Percentiles rank a stretch among this genome's conserved stretches.
phyloP scores from a whole-genome alignment of 2,888 invertebrate species.

The Anorthoa munda region DNA sequence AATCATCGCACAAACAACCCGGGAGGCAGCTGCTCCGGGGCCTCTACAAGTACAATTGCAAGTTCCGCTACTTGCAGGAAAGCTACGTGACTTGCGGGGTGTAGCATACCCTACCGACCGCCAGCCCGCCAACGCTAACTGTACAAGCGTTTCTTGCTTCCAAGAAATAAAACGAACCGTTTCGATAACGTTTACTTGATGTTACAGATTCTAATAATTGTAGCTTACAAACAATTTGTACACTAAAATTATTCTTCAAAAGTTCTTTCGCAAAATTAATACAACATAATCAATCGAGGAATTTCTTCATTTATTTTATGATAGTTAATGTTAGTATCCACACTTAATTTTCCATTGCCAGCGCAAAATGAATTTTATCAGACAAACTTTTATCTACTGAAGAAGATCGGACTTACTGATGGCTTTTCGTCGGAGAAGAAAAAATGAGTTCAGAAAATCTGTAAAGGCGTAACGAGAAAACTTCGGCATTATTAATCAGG shows the following conservation, averaged over 20 bases:
- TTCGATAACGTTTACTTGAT: conserved; percentile 33
- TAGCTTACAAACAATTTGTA: conserved; percentile 17
- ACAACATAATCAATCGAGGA: conserved; percentile 28
- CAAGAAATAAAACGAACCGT: conserved; percentile 34
- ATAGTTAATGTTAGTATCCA: conserved; percentile 18
- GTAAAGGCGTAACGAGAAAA: conserved; percentile 62
- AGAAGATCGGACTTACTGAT: conserved; percentile 40
- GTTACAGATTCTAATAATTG: conserved; percentile 14
- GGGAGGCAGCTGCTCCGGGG: conserved; percentile 47
- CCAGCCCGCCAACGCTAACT: conserved; percentile 12
- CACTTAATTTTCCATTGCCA: conserved; percentile 29
- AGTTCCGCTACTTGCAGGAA: conserved; percentile 47
- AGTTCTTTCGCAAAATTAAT: conserved; percentile 9
- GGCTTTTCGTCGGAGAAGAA: conserved; percentile 58
- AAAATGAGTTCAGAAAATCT: conserved; percentile 61
- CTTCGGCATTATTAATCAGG: conserved; percentile 58
- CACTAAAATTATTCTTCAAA: conserved; percentile 18
- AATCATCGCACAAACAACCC: conserved; percentile 48
- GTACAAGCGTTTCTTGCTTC: conserved; percentile 33
- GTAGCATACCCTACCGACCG: conserved; percentile 2
- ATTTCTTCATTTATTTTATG: conserved; percentile 24
- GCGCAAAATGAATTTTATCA: conserved; percentile 27
- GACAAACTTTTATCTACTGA: conserved; percentile 35
- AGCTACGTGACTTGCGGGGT: conserved; percentile 53
- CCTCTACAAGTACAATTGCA: conserved; percentile 44